Base-by-base conservation (phyloP, 92 coral and sea anemone species). In the Palythoa caribaeorum region DNA sequence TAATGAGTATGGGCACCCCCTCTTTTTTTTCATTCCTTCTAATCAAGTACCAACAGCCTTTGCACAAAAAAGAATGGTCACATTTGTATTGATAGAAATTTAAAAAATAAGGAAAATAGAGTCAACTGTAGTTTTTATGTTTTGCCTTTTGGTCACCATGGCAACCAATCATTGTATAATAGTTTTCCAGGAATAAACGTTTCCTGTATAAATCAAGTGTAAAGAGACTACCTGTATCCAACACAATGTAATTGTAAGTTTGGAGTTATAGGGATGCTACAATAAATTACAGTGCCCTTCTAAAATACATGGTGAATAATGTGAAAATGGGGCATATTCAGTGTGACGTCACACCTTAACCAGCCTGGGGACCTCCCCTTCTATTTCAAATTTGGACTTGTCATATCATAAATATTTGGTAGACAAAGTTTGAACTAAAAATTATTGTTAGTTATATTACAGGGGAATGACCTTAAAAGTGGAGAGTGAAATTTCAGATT, bases 1-100 rank as follows among this genome's bases (percentile, higher is more conserved):
- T 19, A 84, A 72, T 15, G 88, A 84, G 69, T n/a, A n/a, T n/a
- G 88, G 88, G 88, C 81, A 73, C 84, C 84, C 84, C 84, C 38
- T 47, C 73, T n/a, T 71, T 85, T 85, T 85, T 85, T 85, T 74
- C 80, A 73, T 54, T 53, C 72, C 71, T 85, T 85, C 17, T 85
- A 85, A 73, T 85, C 88, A 85, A 85, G 72, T 85, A 74, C 52
- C 60, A 36, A 57, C 50, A 74, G 39, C 73, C 88, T 85, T 85
- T 85, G 83, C 59, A 59, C 38, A 39, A 85, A 39, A 83, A 85
- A 85, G 72, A 73, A 36, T 84, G 81, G 14, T 85, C 88, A 53
- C 55, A 85, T 85, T 85, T 74, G 80, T 74, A 55, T 84, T 84
- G 88, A 28, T 51, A 72, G 77, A 84, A 84, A 71, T 71, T 84